phyloP scores from a whole-genome alignment of 2,888 invertebrate species.

The Crocallis elinguaria region DNA sequence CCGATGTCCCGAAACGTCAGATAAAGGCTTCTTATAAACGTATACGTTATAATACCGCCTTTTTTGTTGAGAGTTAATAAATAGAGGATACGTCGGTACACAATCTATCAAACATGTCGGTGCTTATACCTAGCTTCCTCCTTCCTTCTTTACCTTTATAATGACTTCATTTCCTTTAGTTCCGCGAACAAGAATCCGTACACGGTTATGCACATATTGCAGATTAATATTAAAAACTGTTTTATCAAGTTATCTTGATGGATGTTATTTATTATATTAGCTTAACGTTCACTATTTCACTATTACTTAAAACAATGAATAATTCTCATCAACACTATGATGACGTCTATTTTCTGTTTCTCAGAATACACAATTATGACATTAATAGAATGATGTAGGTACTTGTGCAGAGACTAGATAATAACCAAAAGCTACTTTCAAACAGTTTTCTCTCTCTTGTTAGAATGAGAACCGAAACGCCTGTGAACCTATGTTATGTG shows the following conservation, averaged over 20 bases:
- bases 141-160: slow-evolving; percentile 13
- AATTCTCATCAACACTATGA: slow-evolving; percentile 31
- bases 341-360: slow-evolving; percentile 20
- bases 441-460: background rate
- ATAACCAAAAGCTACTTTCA: background rate
- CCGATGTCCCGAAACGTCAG: too few species aligned
- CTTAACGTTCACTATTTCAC: slow-evolving; percentile 16
- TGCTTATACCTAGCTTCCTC: slow-evolving; percentile 2
- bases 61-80: too few species aligned
- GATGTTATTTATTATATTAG: background rate
- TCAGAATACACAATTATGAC: slow-evolving; percentile 28
- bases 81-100: background rate
- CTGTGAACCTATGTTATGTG: background rate
- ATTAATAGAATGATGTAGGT: background rate
- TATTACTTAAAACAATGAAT: slow-evolving; percentile 30
- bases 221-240: background rate
- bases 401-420: background rate
- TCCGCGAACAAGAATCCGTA: slow-evolving; percentile 18
- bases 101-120: background rate
- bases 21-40: too few species aligned
- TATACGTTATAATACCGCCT: too few species aligned
- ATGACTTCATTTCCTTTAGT: slow-evolving; percentile 17
- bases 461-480: background rate
- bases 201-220: slow-evolving; percentile 20
- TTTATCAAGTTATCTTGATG: slow-evolving; percentile 4